Conservation (phyloP, 2,888 invertebrate species). For the Seira ritae region DNA sequence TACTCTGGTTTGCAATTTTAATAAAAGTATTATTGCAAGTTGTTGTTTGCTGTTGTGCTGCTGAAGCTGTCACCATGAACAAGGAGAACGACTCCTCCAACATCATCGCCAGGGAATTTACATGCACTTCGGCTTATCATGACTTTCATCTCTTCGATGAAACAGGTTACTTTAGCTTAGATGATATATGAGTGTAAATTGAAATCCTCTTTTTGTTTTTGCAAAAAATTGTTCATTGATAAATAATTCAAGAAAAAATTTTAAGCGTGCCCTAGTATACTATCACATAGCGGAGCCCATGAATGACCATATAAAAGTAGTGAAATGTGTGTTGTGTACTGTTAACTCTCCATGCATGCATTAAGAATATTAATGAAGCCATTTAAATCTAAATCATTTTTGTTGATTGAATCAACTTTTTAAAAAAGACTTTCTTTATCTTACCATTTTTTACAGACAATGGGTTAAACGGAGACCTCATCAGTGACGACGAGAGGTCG, state of each 20-base stretch:
- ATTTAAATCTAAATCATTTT: constrained; percentile 32
- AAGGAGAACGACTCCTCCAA: constrained; percentile 12
- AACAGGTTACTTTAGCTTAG: constrained; percentile 46
- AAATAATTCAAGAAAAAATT: no score
- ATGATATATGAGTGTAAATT: constrained; percentile 36
- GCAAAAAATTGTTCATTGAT: constrained; percentile 11
- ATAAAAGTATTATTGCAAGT: constrained; percentile 12
- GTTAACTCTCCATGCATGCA: not conserved
- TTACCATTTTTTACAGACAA: constrained; percentile 77
- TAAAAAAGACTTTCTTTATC: constrained; percentile 1
- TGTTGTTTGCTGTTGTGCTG: not conserved
- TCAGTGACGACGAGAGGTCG: constrained; percentile 81
- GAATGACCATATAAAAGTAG: not conserved
- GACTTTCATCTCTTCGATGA: constrained; percentile 38
- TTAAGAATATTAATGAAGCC: constrained; percentile 32
- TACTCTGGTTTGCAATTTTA: no score
- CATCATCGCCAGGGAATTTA: constrained; percentile 20
- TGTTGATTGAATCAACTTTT: constrained; percentile 21
- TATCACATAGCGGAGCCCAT: no score
- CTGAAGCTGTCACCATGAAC: no score
- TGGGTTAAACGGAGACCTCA: constrained; percentile 80
- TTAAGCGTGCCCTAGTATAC: no score
- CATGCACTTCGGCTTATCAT: constrained; percentile 35
- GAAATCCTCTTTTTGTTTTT: constrained; percentile 37
- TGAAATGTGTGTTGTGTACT: not conserved